Evolutionary conservation across 2,113 vertebrate species (phyloP), one percentile per base, ranked within the genome.

Genomic region (Brevimyrus niger): DNA sequence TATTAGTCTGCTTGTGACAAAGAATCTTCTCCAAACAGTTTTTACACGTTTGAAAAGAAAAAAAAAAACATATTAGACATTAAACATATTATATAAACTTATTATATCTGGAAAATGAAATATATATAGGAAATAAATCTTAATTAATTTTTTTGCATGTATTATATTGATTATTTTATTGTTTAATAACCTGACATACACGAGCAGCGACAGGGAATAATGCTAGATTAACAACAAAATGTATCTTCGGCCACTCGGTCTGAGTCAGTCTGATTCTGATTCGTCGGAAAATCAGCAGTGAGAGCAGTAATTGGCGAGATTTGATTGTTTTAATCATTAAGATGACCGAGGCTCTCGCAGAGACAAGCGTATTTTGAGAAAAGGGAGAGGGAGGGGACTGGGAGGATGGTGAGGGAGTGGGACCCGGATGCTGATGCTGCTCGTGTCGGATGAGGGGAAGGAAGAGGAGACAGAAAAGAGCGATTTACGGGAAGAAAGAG

Each of bases 401-500:
- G 92, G 92, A 92, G 91, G 91, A 93, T 93, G 61, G 87, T 90
- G 91, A 93, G 91, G 90, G 91, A 89, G 91, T 38, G 91, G 89
- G 92, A 94, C 92, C 94, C 92, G 93, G 93, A 94, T 94, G 93
- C 92, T 94, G 93, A 94, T 95, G 95, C 53, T 89, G 88, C 76
- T 58, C 76, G 76, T 85, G 80, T 89, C 94, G 94, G 94, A 93
- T 91, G 93, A 94, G 94, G 90, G 94, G 93, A 94, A 94, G 92
- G 92, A 94, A 94, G 93, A 94, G 92, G 93, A 87, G 93, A 93
- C 92, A 93, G 94, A 94, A 95, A 95, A 94, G 94, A 95, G 94
- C 94, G 94, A 94, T 95, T 95, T 95, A 94, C 94, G 93, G 93
- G 94, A 95, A 94, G 93, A 94, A 94, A 93, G 87, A 91, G 88